Evolutionary conservation across 2,797 vertebrate genomes (phyloP).

Genomic region (Galaxias olidus): DNA sequence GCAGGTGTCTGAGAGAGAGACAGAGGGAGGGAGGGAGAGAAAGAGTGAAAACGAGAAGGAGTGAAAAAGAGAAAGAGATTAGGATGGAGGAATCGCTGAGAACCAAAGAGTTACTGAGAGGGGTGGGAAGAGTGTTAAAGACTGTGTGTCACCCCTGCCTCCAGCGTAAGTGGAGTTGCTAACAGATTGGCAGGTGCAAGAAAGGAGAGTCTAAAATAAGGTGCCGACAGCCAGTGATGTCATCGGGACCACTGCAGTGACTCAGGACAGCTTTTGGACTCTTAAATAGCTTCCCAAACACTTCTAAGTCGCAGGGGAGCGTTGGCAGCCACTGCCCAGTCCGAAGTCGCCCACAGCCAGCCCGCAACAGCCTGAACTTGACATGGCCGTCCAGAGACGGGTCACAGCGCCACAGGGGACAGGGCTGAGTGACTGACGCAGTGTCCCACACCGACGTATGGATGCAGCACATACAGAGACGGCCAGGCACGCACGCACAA

Average conservation of each 20-base stretch:
- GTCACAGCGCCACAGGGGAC: background rate
- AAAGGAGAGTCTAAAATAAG: conserved; percentile 28
- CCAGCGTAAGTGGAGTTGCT: too few relatives aligned
- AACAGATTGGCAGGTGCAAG: background rate
- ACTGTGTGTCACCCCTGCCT: background rate
- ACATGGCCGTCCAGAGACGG: background rate
- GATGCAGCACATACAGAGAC: background rate
- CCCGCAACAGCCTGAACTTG: background rate
- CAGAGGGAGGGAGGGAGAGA: background rate
- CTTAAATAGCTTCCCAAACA: conserved; percentile 38
- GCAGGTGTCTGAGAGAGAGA: background rate
- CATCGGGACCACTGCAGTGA: conserved; percentile 48
- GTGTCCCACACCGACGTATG: background rate
- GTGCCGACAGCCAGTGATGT: conserved; percentile 38
- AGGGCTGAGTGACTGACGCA: conserved; percentile 2
- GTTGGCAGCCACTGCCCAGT: too few relatives aligned
- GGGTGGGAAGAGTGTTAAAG: background rate
- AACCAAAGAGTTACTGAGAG: conserved; percentile 6
- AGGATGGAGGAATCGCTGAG: background rate
- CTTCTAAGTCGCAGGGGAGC: too few relatives aligned
- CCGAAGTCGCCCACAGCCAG: background rate
- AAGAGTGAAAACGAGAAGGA: conserved; percentile 5
- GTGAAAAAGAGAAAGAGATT: background rate
- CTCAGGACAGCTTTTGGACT: conserved; percentile 37
- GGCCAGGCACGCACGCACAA: background rate